These are phyloP conservation scores for Anastatus disparis DNA, from an alignment of 1,140 invertebrate genomes.

Conservation along the genomic window DNA sequence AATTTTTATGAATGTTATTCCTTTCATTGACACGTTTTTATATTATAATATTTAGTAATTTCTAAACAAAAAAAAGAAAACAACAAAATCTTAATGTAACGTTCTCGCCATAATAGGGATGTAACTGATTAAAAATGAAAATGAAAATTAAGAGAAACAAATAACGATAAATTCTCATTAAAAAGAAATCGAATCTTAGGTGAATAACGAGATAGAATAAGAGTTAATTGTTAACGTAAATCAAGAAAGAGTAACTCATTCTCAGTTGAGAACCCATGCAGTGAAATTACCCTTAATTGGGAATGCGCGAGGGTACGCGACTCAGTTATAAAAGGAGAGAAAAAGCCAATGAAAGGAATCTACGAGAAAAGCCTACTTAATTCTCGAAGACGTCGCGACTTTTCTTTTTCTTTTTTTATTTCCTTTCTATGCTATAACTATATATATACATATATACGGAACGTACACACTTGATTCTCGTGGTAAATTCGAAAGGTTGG, in stretches of 20 bases:
- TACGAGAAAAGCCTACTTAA: conserved; percentile 29
- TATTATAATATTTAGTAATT: no score
- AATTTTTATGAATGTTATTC: no score
- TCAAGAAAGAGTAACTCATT: background rate
- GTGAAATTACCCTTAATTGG: background rate
- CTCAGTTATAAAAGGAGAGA: background rate
- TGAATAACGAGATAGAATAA: no score
- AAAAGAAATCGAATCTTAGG: no score
- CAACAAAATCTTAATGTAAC: no score
- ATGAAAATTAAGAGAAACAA: no score
- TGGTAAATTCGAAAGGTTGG: conserved; percentile 43
- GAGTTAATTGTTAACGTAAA: background rate
- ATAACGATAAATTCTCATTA: no score
- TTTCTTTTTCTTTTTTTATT: conserved; percentile 11
- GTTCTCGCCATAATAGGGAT: no score
- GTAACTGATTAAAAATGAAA: no score
- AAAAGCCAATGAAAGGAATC: conserved; percentile 10
- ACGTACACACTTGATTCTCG: conserved; percentile 44
- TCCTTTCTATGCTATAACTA: background rate
- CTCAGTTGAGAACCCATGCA: background rate
- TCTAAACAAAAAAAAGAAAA: no score
- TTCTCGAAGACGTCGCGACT: conserved; percentile 29
- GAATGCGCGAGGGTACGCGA: background rate
- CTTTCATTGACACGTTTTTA: no score
- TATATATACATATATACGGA: no score